Base-by-base conservation (phyloP, 1,140 invertebrate species). In the Microplitis demolitor region DNA sequence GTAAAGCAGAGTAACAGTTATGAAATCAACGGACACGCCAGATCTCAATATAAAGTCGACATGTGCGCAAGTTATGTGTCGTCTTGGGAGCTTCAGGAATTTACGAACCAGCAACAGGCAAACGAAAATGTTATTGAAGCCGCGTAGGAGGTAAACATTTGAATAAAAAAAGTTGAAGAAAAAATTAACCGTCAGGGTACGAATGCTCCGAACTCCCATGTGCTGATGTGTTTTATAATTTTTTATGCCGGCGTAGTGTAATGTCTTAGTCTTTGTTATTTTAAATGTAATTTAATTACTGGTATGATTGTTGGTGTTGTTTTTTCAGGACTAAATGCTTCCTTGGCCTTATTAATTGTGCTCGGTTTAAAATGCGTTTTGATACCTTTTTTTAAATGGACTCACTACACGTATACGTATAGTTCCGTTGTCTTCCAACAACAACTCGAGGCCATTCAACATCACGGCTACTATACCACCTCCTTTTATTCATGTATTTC, bases 361-460 rank as follows among this genome's bases (percentile, higher is more conserved):
- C 33, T 31, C 4, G 9, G 31, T 63, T 34, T 45, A n/a, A 13
- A 34, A 14, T 13, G 61, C 61, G 61, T 63, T 35, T 63, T 34
- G 61, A 35, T 63, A 39, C 61, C n/a, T 63, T 63, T 45, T 45
- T 45, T 35, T 63, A 63, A 63, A 63, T 45, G 61, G 34, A 37
- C 61, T 63, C 34, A 13, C 24, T 24, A 24, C 24, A 24, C 6
- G 24, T 35, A 31, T 31, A 31, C 33, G 34, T 35, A 37, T 33
- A 35, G 31, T 63, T 63, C 37, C 53, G 53, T 54, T 54, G 53
- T 54, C 16, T 54, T 54, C 4, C n/a, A 45, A 33, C 60, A 13
- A 31, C 61, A 14, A 24, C 33, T 14, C 61, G 61, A 63, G 61
- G 61, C 61, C 61, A 63, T 63, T 63, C 61, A 63, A 63, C 53